These are phyloP conservation scores for Lepisosteus oculatus DNA, from an alignment of 2,113 vertebrate species.

Conservation along the genomic window DNA sequence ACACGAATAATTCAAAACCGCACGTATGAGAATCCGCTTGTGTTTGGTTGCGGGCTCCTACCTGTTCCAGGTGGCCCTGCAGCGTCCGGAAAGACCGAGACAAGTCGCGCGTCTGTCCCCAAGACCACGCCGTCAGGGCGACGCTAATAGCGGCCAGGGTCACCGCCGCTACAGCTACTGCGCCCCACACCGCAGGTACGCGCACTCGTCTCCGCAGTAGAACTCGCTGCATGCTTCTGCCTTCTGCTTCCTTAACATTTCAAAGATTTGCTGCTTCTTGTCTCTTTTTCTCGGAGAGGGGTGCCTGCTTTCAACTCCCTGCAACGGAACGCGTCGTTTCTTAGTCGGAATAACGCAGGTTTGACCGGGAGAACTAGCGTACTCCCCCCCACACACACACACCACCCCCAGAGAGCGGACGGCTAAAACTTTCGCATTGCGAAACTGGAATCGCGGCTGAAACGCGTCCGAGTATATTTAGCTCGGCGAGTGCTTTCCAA, in stretches of 20 bases:
- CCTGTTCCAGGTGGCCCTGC: slow-evolving; percentile 69
- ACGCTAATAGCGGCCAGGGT: slow-evolving; percentile 68
- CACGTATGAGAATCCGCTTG: no score
- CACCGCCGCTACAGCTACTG: slow-evolving; percentile 64
- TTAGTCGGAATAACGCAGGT: no score
- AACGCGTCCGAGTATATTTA: neutral
- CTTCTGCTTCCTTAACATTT: slow-evolving; percentile 48
- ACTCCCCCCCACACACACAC: no score
- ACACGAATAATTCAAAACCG: no score
- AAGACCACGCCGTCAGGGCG: slow-evolving; percentile 71
- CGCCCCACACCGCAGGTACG: slow-evolving; percentile 64
- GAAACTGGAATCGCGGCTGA: neutral
- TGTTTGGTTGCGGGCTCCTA: slow-evolving; percentile 27
- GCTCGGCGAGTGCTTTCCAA: neutral
- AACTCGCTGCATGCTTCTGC: slow-evolving; percentile 65
- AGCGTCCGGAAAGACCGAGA: slow-evolving; percentile 68
- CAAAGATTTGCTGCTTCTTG: slow-evolving; percentile 27
- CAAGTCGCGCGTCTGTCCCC: slow-evolving; percentile 69
- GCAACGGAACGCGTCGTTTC: neutral
- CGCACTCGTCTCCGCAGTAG: slow-evolving; percentile 65
- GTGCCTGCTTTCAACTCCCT: neutral
- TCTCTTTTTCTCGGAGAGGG: neutral
- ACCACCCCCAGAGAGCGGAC: no score
- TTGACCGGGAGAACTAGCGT: no score
- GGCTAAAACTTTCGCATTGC: no score